These are phyloP conservation scores for Phrynocephalus forsythii DNA, from an alignment of 2,797 vertebrate species.

Conservation along the genomic window DNA sequence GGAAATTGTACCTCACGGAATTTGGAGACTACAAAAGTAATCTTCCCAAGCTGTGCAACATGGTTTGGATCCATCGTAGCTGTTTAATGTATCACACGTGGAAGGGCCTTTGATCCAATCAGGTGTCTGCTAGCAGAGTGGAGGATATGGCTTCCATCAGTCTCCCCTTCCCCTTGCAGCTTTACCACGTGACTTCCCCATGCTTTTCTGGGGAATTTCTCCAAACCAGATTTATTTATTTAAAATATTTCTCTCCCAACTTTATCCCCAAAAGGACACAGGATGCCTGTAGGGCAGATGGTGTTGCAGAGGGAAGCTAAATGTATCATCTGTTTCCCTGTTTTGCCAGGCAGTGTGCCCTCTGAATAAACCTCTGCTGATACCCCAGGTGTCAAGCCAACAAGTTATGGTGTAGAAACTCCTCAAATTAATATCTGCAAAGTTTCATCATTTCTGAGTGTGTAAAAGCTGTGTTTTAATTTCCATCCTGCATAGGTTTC, in stretches of 20 bases:
- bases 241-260: no score
- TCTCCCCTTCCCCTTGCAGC: not conserved
- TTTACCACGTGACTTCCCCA: no score
- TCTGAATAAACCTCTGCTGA: not conserved
- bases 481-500: not conserved
- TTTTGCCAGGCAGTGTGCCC: not conserved
- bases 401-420: no score
- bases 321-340: not conserved
- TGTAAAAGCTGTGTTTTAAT: not conserved
- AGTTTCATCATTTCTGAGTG: fast-evolving
- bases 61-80: not conserved
- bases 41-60: no score
- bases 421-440: not conserved
- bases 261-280: no score
- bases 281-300: not conserved
- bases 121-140: no score
- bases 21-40: no score
- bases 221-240: no score
- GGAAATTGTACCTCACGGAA: no score
- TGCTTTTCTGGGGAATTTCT: not conserved
- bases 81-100: not conserved
- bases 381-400: not conserved
- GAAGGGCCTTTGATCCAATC: not conserved
- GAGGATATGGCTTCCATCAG: not conserved
- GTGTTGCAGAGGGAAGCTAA: not conserved